phyloP scores from a whole-genome alignment of 2,797 vertebrate species.

The Calcarius lapponicus region DNA sequence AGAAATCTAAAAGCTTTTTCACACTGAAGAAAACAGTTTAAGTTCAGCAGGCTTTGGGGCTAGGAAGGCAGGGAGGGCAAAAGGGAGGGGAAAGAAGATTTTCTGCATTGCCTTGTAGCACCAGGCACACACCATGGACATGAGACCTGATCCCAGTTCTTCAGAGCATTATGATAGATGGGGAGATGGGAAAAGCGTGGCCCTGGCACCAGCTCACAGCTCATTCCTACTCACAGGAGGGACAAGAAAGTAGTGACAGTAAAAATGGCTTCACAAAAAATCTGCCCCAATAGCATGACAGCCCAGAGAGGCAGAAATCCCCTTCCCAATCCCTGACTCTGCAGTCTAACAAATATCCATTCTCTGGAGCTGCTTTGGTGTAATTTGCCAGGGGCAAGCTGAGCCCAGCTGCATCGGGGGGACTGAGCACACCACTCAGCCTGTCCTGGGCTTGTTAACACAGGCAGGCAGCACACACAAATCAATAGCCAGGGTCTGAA shows the following conservation, averaged over 20 bases:
- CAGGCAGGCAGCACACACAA: not conserved
- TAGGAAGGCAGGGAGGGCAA: not conserved
- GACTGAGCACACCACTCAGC: not conserved
- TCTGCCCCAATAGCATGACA: fast-evolving
- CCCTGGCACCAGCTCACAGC: not conserved
- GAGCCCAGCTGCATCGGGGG: not conserved
- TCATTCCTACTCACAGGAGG: not conserved
- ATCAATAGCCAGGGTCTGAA: not conserved
- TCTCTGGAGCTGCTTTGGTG: not conserved
- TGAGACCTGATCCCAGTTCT: not conserved
- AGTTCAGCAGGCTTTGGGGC: not conserved
- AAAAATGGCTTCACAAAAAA: not conserved
- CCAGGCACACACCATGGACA: fast-evolving
- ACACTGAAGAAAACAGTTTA: not conserved
- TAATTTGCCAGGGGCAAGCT: not conserved
- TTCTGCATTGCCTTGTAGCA: not conserved
- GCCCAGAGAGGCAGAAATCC: not conserved
- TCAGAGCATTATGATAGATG: fast-evolving
- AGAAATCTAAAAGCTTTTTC: not conserved
- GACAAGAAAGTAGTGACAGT: not conserved
- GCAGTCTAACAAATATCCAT: not conserved
- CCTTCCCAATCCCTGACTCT: not conserved
- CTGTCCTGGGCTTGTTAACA: not conserved
- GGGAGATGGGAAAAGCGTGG: fast-evolving
- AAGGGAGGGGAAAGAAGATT: fast-evolving